Evolutionary conservation across 2,888 invertebrate genomes (phyloP).

Genomic region (Linnaemya vulpina): DNA sequence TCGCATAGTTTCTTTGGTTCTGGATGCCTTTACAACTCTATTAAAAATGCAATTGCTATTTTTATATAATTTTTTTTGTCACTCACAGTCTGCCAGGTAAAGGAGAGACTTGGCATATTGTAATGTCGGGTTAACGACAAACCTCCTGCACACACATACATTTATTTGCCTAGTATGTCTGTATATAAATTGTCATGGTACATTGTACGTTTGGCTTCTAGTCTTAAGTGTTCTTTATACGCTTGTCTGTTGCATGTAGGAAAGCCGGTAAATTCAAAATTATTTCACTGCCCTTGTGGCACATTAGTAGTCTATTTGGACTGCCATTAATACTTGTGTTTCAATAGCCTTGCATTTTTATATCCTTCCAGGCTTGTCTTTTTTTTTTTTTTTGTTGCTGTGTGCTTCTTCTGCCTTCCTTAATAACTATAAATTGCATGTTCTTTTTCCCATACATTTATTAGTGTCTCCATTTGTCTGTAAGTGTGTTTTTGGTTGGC

Average conservation of each 20-base stretch:
- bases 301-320: conserved; percentile 79
- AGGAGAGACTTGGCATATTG: conserved; percentile 11
- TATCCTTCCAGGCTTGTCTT: not conserved
- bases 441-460: conserved; percentile 56
- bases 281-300: conserved; percentile 80
- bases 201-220: not conserved
- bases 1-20: not conserved
- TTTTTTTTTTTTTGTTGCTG: conserved; percentile 11
- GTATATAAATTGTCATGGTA: not conserved
- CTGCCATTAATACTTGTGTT: conserved; percentile 50
- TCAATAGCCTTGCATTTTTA: conserved; percentile 51
- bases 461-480: conserved; percentile 43
- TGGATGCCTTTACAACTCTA: conserved; percentile 58
- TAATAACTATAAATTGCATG: conserved; percentile 63
- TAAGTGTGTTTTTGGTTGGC: conserved; percentile 12
- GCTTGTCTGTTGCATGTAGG: not conserved
- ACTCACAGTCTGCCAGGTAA: conserved; percentile 31
- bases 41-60: conserved; percentile 66
- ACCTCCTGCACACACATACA: not conserved
- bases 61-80: conserved; percentile 24
- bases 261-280: conserved; percentile 58
- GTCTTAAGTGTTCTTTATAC: not conserved
- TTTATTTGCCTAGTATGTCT: not conserved
- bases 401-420: conserved; percentile 18
- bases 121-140: conserved; percentile 42